Evolutionary conservation across 2,113 vertebrate genomes (phyloP).

Genomic region (Xenopus laevis): DNA sequence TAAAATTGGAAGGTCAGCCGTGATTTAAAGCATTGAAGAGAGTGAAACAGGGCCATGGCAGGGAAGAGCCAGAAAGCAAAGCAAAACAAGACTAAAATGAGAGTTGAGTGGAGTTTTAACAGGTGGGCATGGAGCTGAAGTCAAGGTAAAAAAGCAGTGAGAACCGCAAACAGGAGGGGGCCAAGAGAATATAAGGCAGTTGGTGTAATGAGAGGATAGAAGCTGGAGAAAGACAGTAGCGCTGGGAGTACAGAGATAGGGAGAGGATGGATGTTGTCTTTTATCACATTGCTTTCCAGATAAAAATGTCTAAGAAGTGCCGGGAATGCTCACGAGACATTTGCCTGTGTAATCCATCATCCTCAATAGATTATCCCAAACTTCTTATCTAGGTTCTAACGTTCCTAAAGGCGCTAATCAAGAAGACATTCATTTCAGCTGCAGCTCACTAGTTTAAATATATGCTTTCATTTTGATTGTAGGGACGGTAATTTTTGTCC

Average conservation of each 20-base stretch:
- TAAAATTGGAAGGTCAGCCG: too few species aligned
- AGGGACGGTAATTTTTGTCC: too few species aligned
- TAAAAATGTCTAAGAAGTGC: conserved; percentile 25
- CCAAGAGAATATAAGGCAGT: neutral
- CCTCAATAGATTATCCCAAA: conserved; percentile 14
- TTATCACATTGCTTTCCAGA: conserved; percentile 11
- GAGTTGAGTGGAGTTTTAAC: too few species aligned
- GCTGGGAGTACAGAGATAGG: neutral
- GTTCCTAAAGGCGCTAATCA: conserved; percentile 23
- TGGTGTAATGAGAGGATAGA: neutral
- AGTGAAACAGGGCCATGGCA: too few species aligned
- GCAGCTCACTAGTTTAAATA: neutral
- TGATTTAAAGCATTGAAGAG: too few species aligned
- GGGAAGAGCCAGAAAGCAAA: too few species aligned
- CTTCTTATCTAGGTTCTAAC: conserved; percentile 6
- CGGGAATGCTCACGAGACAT: conserved; percentile 1
- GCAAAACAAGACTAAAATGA: too few species aligned
- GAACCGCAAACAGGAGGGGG: neutral
- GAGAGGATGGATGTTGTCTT: conserved; percentile 11
- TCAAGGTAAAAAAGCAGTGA: too few species aligned
- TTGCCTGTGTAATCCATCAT: conserved; percentile 31
- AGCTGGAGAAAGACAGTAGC: neutral
- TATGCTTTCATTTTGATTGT: too few species aligned
- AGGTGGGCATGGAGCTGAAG: too few species aligned
- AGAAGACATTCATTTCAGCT: conserved; percentile 1